Evolutionary conservation across 2,888 invertebrate species (phyloP).

Genomic region (Cheilosia urbana): DNA sequence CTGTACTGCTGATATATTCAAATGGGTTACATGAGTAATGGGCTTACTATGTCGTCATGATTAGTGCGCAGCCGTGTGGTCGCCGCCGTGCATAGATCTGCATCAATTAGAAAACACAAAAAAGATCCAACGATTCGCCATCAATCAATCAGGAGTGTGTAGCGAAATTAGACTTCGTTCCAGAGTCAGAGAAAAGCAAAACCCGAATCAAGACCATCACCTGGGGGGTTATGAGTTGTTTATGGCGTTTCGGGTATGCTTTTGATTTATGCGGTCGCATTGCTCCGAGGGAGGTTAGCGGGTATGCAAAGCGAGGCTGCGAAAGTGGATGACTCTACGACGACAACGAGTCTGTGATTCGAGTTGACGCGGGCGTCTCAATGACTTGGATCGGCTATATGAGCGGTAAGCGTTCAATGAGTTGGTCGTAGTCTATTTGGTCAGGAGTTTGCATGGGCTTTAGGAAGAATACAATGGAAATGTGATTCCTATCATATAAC

Average conservation of each 20-base stretch:
- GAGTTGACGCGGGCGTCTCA: slow-evolving; percentile 37
- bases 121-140: slow-evolving; percentile 62
- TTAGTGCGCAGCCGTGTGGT: slow-evolving; percentile 67
- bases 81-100: slow-evolving; percentile 48
- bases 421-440: background rate
- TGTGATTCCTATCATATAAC: too few relatives aligned
- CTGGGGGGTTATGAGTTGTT: slow-evolving; percentile 64
- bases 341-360: slow-evolving; percentile 58
- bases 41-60: slow-evolving; percentile 63
- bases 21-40: slow-evolving; percentile 64
- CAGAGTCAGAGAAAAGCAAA: slow-evolving; percentile 47
- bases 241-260: slow-evolving; percentile 57
- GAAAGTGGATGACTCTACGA: slow-evolving; percentile 38
- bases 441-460: background rate
- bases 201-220: slow-evolving; percentile 29
- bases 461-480: too few relatives aligned
- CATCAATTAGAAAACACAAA: slow-evolving; percentile 49
- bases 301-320: slow-evolving; percentile 39
- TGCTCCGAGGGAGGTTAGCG: slow-evolving; percentile 28
- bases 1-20: slow-evolving; percentile 54
- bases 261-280: slow-evolving; percentile 65
- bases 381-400: slow-evolving; percentile 4
- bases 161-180: slow-evolving; percentile 37
- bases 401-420: background rate
- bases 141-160: slow-evolving; percentile 66